A percentile compares a stretch with the other conserved stretches of the same genome.
Conservation (phyloP, 2,113 vertebrate species). For the Grantiella picta region DNA sequence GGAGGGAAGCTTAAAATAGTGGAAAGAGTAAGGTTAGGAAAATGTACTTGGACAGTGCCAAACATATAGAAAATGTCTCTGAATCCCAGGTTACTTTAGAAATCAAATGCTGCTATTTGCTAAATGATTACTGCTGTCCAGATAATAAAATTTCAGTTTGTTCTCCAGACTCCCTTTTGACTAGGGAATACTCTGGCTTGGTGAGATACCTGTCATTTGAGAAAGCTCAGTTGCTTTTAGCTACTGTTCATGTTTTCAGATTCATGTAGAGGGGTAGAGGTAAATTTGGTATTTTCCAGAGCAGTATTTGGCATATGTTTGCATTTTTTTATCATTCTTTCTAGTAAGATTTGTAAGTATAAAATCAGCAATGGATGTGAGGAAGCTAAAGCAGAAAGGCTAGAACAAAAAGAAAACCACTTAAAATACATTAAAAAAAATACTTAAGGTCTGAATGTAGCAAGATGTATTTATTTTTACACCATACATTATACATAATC, state of each 20-base stretch:
- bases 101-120: neutral
- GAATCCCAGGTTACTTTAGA: neutral
- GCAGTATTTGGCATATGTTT: neutral
- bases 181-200: neutral
- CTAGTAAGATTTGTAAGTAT: neutral
- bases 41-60: neutral
- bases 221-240: neutral
- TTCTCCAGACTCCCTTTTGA: neutral
- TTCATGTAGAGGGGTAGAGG: neutral
- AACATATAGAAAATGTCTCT: neutral
- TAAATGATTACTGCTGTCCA: neutral
- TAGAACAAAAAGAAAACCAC: neutral
- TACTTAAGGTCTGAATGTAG: accelerated
- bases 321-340: neutral
- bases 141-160: neutral
- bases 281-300: neutral
- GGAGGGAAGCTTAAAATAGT: neutral
- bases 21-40: neutral
- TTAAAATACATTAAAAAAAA: neutral
- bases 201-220: neutral
- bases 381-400: neutral
- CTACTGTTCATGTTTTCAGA: neutral
- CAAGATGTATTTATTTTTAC: neutral
- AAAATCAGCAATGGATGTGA: neutral
- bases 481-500: neutral